These are phyloP conservation scores for Isurus oxyrinchus DNA, from an alignment of 2,113 vertebrate species.

Conservation along the genomic window DNA sequence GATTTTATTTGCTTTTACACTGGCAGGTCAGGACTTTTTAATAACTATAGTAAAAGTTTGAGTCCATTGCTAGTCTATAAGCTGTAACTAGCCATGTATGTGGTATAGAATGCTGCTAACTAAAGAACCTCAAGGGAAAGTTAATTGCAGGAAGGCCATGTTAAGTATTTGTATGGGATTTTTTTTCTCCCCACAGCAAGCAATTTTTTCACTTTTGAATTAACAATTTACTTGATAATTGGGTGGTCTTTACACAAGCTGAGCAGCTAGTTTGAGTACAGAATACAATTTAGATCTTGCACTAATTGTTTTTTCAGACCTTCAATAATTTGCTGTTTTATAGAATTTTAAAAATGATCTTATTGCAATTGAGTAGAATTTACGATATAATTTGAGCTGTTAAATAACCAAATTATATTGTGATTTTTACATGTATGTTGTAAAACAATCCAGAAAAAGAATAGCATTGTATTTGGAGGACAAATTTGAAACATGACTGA, in stretches of 20 bases:
- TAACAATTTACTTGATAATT: conserved; percentile 55
- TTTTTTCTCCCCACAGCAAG: conserved; percentile 91
- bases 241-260: not conserved
- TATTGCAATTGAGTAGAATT: not conserved
- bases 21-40: not conserved
- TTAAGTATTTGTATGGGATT: conserved; percentile 83
- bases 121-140: conserved; percentile 95
- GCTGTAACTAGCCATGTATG: conserved; percentile 72
- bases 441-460: conserved; percentile 2
- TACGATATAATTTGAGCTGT: not conserved
- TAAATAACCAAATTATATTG: not conserved
- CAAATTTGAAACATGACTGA: conserved; percentile 25
- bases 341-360: not conserved
- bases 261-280: not conserved
- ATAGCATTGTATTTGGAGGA: conserved; percentile 17
- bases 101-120: conserved; percentile 98
- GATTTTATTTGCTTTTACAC: not conserved
- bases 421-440: not conserved
- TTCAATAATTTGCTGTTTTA: not conserved
- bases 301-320: not conserved
- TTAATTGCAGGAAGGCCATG: conserved; percentile 99
- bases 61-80: conserved; percentile 36
- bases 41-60: not conserved
- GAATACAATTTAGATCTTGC: not conserved
- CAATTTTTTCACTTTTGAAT: conserved; percentile 67